Evolutionary conservation across 2,113 vertebrate species (phyloP).

Genomic region (Grammomys surdaster): DNA sequence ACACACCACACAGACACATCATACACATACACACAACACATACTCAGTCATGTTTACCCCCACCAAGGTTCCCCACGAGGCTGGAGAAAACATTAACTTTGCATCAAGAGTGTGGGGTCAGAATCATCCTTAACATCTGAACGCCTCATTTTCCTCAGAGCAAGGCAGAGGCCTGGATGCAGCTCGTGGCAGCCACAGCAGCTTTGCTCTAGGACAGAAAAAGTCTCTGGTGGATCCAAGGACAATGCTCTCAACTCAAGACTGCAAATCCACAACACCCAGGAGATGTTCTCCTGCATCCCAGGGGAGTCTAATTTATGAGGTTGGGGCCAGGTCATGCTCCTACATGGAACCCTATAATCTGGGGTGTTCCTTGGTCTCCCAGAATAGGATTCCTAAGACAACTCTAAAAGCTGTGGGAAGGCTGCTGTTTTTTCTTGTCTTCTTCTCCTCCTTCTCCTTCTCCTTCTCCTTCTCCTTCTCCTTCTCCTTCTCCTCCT

Average conservation of each 20-base stretch:
- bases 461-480: too few species aligned
- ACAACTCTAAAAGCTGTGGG: not conserved
- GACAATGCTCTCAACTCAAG: not conserved
- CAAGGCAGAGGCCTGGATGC: not conserved
- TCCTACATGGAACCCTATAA: not conserved
- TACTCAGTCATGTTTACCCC: too few species aligned
- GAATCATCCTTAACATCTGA: not conserved
- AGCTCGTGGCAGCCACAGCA: not conserved
- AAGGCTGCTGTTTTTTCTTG: not conserved
- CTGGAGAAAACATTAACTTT: not conserved
- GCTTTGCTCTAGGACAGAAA: not conserved
- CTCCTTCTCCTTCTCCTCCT: too few species aligned
- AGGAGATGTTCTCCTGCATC: not conserved
- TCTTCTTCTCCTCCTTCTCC: too few species aligned
- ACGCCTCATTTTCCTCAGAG: not conserved
- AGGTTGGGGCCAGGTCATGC: not conserved
- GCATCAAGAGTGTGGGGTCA: not conserved
- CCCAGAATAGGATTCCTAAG: not conserved
- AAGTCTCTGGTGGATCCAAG: not conserved
- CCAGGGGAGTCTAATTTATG: not conserved
- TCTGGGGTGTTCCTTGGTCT: not conserved
- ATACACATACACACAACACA: too few species aligned
- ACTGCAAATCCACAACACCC: accelerated
- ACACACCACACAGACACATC: too few species aligned
- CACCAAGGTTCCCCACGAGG: too few species aligned